Evolutionary conservation across 1,140 invertebrate species (phyloP).

Genomic region (Drosophila quadrilineata): DNA sequence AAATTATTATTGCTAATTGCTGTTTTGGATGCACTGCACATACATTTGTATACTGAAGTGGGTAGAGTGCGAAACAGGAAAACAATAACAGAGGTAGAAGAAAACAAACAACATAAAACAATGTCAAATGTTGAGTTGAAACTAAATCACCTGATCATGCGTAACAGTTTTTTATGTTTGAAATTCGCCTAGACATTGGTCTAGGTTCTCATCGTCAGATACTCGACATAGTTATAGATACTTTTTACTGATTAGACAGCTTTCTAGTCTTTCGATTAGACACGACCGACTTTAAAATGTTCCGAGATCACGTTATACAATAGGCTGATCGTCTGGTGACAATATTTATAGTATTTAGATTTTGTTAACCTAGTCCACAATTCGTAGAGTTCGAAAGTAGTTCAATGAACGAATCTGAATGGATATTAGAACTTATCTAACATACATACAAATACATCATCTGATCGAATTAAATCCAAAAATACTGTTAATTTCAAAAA

Average conservation of each 20-base stretch:
- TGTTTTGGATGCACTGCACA: slow-evolving; percentile 19
- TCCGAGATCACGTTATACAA: too few relatives aligned
- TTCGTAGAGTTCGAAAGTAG: too few relatives aligned
- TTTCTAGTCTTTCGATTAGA: neutral
- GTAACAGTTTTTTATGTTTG: slow-evolving; percentile 12
- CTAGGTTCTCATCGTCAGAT: neutral
- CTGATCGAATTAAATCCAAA: too few relatives aligned
- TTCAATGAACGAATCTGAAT: too few relatives aligned
- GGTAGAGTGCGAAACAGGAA: slow-evolving; percentile 2
- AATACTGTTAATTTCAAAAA: too few relatives aligned
- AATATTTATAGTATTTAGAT: neutral
- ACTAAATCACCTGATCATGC: slow-evolving; percentile 20
- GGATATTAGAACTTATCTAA: too few relatives aligned
- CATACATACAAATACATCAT: too few relatives aligned
- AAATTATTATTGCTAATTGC: slow-evolving; percentile 31
- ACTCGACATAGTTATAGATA: slow-evolving; percentile 2
- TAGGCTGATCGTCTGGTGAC: neutral
- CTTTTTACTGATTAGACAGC: slow-evolving; percentile 10
- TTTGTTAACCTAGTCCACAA: too few relatives aligned
- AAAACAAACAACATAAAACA: neutral
- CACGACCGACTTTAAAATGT: too few relatives aligned
- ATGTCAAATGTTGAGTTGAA: neutral
- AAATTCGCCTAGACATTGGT: neutral
- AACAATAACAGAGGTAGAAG: neutral
- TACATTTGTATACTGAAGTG: too few relatives aligned